Base-by-base conservation (phyloP, 35 echinoderm and acorn worm genomes). In the Apostichopus japonicus region DNA sequence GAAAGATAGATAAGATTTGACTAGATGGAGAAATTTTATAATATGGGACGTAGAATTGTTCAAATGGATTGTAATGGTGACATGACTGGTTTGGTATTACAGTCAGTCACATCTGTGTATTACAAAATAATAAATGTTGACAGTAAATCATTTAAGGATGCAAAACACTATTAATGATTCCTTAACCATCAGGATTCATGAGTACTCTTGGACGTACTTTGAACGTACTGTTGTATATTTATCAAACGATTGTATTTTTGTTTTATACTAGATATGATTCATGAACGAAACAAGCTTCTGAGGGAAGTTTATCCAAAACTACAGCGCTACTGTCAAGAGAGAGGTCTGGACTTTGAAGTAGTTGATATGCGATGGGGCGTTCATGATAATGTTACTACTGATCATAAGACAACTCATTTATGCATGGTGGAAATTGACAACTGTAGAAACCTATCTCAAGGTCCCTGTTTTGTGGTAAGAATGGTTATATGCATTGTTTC, bases 311-410 rank as follows among this genome's bases (percentile, higher is more conserved):
- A 94, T 58, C 95, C 95, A 5, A 86, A 92, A 62, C 56, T 96
- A 52, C 81, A 91, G 55, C 78, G 83, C 9, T 96, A 94, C 63
- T 96, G 95, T 80, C 95, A 94, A 59, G 62, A 78, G 23, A 94
- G 77, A 77, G 91, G 93, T 24, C 83, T 96, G 5, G 95, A 96
- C 58, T 96, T 96, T 86, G 95, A 96, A 82, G 95, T 96, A 16
- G 95, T 96, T 0, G 95, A 96, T 63, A 94, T 96, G 93, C 92
- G 95, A 77, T 96, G 95, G 95, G 95, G 95, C 5, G 93, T 96
- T 6, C 83, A 90, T 53, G 95, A 96, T 78, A 92, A 92, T 65
- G 91, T 93, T 16, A 96, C 93, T 6, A 83, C 95, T 8, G 95
- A 96, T 90, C 95, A 96, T 53, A 86, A 92, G 93, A 96, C 95